phyloP scores from a whole-genome alignment of 2,797 vertebrate species.

The Melanotaenia boesemani region DNA sequence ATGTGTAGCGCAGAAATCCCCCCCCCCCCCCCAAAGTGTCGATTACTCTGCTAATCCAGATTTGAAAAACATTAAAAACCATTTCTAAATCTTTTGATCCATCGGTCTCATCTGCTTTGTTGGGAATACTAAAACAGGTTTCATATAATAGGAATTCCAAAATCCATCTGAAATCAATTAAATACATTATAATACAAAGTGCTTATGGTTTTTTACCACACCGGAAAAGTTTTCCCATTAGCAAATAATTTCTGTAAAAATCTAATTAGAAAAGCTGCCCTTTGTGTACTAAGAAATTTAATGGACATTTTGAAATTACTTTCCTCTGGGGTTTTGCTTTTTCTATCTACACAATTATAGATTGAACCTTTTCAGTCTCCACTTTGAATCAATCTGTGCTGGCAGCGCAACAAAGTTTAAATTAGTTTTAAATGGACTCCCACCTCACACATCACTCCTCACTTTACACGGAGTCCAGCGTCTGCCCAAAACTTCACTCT shows the following conservation, averaged over 20 bases:
- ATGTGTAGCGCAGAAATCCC: not conserved
- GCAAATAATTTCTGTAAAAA: slow-evolving; percentile 20
- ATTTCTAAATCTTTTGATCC: slow-evolving; percentile 27
- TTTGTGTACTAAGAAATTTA: slow-evolving; percentile 46
- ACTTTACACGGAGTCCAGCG: slow-evolving; percentile 3
- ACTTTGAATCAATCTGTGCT: slow-evolving; percentile 63
- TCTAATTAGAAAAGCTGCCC: slow-evolving; percentile 58
- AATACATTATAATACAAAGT: slow-evolving; percentile 20
- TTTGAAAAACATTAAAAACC: slow-evolving; percentile 20
- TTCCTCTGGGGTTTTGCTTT: slow-evolving; percentile 46
- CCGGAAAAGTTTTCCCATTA: slow-evolving; percentile 33
- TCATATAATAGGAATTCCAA: slow-evolving; percentile 31
- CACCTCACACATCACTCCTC: slow-evolving; percentile 19
- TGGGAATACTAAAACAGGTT: slow-evolving; percentile 23
- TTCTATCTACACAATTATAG: slow-evolving; percentile 53
- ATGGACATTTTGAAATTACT: slow-evolving; percentile 58
- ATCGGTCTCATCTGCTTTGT: not conserved
- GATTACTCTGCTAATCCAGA: slow-evolving; percentile 29
- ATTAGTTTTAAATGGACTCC: slow-evolving; percentile 55
- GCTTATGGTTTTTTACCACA: slow-evolving; percentile 24
- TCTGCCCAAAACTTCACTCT: slow-evolving; percentile 7
- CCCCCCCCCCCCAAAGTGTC: not conserved
- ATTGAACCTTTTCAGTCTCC: slow-evolving; percentile 55
- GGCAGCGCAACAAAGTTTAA: slow-evolving; percentile 60
- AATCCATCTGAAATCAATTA: slow-evolving; percentile 48